phyloP scores from a whole-genome alignment of 2,888 invertebrate genomes.

The Dermolepida albohirtum region DNA sequence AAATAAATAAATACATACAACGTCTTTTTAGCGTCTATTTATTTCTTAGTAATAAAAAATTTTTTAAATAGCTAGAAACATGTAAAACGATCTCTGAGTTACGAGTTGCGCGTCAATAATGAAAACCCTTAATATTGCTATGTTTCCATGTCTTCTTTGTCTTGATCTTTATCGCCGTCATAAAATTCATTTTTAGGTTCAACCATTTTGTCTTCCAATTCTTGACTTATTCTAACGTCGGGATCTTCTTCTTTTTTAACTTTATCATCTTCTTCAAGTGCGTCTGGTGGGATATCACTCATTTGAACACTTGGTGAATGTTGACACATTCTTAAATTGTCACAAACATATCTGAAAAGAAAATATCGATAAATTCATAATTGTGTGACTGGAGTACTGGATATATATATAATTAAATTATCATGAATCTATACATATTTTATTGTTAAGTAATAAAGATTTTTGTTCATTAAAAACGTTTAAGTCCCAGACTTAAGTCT shows the following conservation, averaged over 20 bases:
- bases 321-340: slow-evolving; percentile 93
- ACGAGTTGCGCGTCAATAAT: too few relatives aligned
- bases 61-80: too few relatives aligned
- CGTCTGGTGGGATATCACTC: slow-evolving; percentile 93
- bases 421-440: too few relatives aligned
- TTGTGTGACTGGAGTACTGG: too few relatives aligned
- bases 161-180: slow-evolving; percentile 91
- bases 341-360: slow-evolving; percentile 78
- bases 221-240: slow-evolving; percentile 81
- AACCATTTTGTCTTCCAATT: slow-evolving; percentile 84
- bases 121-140: slow-evolving; percentile 14
- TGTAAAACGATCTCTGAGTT: too few relatives aligned
- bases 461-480: too few relatives aligned
- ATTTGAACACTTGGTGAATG: slow-evolving; percentile 97
- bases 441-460: too few relatives aligned
- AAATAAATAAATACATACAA: too few relatives aligned
- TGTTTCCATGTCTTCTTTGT: slow-evolving; percentile 69
- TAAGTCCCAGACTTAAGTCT: too few relatives aligned
- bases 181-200: slow-evolving; percentile 91
- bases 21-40: too few relatives aligned
- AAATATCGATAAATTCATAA: slow-evolving; percentile 18
- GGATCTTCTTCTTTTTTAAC: slow-evolving; percentile 84
- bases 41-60: too few relatives aligned
- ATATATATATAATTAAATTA: too few relatives aligned
- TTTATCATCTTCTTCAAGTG: slow-evolving; percentile 77